Base-by-base conservation (phyloP, 2,888 invertebrate species). In the Vandiemenella viatica region DNA sequence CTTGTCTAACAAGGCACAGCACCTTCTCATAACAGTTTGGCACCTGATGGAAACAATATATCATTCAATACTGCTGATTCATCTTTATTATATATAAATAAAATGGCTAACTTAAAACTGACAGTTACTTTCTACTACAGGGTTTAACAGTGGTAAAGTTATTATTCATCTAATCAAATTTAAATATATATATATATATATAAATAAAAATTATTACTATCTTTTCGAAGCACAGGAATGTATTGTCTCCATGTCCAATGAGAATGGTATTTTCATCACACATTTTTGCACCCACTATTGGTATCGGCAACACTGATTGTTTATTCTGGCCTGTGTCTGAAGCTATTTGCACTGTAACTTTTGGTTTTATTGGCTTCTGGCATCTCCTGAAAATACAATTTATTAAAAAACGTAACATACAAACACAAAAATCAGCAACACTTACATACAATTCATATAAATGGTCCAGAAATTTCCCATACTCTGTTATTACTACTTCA, bases 351-450 rank as follows among this genome's bases (percentile, higher is more conserved):
- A 83, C 63, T 13, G 74, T 78, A 8, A 76, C 65, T 57, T 68
- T 72, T 4, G 81, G 79, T 64, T 79, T 80, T 1, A 80, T 56
- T 1, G 80, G 79, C 60, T 80, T 81, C 20, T 64, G 65, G 19
- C 67, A 64, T 55, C 64, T 64, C 26, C 69, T 69, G 53, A 17
- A 63, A 62, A 46, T n/a, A n/a, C n/a, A n/a, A n/a, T n/a, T n/a
- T n/a, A n/a, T n/a, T n/a, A n/a, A n/a, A n/a, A n/a, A n/a, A n/a
- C n/a, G n/a, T n/a, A n/a, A n/a, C n/a, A n/a, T n/a, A n/a, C n/a
- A n/a, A n/a, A n/a, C n/a, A n/a, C n/a, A n/a, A n/a, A n/a, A n/a
- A n/a, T n/a, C n/a, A n/a, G n/a, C n/a, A n/a, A n/a, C n/a, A n/a
- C n/a, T n/a, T n/a, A n/a, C n/a, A n/a, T n/a, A n/a, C n/a, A n/a